Evolutionary conservation across 2,113 vertebrate genomes (phyloP), one percentile per base, ranked within the genome.

Genomic region (Greenwoodochromis staneri): DNA sequence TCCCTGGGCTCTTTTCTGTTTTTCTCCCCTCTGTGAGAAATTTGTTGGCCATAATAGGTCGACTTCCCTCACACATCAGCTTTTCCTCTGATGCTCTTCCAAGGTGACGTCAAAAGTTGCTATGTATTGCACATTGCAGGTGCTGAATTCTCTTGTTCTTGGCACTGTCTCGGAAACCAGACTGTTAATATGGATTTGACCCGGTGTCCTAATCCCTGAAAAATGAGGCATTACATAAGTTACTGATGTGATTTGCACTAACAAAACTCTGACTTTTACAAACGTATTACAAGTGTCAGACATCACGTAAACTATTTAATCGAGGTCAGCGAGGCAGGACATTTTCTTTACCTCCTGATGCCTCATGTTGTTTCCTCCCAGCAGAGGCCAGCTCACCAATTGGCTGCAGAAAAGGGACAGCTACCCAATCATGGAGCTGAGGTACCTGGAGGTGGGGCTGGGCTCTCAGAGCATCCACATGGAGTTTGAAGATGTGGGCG

Each of bases 371-470:
- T 90, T 87, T 69, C 63, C 47, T 90, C 87, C 89, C 93, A 88
- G 84, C 94, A 97, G 97, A 92, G 97, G 96, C 73, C 96, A 97
- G 91, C 97, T 97, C n/a, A 96, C 97, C 19, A 96, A 97, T 82
- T 98, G 98, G 98, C 96, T 98, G 85, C 96, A 94, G 94, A 98
- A 97, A 93, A 92, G 80, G 45, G 96, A 96, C 85, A 95, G 94
- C 87, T 96, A 97, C 86, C 95, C 90, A 66, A 92, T 98, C 78
- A 82, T 94, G 84, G 97, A 97, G 73, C 95, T 98, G 82, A 95
- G 96, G 89, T 97, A 97, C 95, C 94, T 98, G 95, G 97, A 98
- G 93, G 95, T 98, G 92, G 98, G 98, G 24, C 95, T 98, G 34
- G 96, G 97, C 84, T 97, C 97, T 24, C 98, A 98, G 95, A 97